phyloP scores from a whole-genome alignment of 2,888 invertebrate species.

The Drosophila picticornis region DNA sequence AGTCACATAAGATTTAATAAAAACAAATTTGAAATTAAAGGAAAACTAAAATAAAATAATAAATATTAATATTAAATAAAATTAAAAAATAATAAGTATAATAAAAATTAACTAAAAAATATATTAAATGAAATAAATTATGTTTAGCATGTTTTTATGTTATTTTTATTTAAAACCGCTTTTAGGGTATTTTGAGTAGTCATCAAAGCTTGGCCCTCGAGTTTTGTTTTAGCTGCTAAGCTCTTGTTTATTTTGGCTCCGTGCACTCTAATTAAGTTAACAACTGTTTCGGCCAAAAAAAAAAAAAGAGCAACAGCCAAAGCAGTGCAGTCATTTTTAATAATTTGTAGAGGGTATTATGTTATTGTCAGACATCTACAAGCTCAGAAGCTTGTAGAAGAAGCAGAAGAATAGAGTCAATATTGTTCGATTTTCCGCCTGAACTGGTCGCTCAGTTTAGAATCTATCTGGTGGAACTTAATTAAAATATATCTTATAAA shows the following conservation, averaged over 20 bases:
- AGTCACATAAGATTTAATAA: neutral
- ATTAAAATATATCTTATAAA: too few species aligned
- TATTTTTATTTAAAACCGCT: neutral
- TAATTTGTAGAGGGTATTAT: neutral
- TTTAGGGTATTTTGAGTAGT: constrained; percentile 11
- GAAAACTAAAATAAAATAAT: neutral
- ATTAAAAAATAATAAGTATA: too few species aligned
- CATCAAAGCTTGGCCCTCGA: constrained; percentile 12
- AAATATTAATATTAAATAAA: neutral
- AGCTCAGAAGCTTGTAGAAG: neutral
- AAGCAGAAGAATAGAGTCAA: neutral
- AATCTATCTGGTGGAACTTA: neutral
- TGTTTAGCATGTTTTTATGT: neutral
- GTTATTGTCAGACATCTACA: neutral
- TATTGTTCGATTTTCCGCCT: neutral
- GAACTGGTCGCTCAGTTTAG: too few species aligned
- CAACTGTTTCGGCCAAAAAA: constrained; percentile 56
- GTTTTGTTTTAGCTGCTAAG: constrained; percentile 28
- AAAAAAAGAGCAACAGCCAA: constrained; percentile 40
- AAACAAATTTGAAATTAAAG: neutral
- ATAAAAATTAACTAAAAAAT: neutral
- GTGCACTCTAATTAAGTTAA: constrained; percentile 74
- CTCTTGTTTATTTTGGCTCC: constrained; percentile 46
- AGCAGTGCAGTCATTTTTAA: constrained; percentile 46
- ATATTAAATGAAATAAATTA: neutral